A percentile compares a stretch with the other conserved stretches of the same genome.
phyloP scores from a whole-genome alignment of 1,140 invertebrate genomes.

The Euwallacea similis region DNA sequence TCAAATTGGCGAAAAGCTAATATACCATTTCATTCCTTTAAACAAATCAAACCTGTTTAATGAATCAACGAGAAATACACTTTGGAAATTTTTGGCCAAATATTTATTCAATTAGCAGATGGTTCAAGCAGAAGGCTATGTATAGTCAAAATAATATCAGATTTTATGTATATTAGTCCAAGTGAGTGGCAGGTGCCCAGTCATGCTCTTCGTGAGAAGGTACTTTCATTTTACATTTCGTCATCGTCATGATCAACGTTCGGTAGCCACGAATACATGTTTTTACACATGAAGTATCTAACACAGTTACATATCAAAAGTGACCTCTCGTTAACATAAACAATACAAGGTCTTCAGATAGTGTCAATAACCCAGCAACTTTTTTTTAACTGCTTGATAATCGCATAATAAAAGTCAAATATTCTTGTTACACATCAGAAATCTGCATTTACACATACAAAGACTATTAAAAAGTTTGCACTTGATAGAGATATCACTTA shows the following conservation, averaged over 20 bases:
- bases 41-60: neutral
- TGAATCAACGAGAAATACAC: neutral
- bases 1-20: too few species aligned
- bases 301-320: slow-evolving; percentile 20
- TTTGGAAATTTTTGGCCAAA: neutral
- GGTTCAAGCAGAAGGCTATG: neutral
- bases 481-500: too few species aligned
- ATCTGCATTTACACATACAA: too few species aligned
- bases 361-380: slow-evolving; percentile 24
- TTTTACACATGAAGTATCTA: slow-evolving; percentile 5
- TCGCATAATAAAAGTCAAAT: too few species aligned
- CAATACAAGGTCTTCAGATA: slow-evolving; percentile 27
- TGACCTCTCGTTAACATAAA: slow-evolving; percentile 26
- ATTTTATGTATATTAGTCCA: neutral
- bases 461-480: too few species aligned
- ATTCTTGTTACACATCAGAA: too few species aligned
- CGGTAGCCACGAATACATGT: neutral
- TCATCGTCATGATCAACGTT: neutral
- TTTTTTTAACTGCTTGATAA: neutral
- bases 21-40: too few species aligned
- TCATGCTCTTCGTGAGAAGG: neutral
- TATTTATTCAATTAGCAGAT: neutral
- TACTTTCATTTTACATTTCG: neutral
- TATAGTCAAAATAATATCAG: neutral
- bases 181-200: neutral